Evolutionary conservation across 1,140 invertebrate genomes (phyloP).

Genomic region (Littorina saxatilis): DNA sequence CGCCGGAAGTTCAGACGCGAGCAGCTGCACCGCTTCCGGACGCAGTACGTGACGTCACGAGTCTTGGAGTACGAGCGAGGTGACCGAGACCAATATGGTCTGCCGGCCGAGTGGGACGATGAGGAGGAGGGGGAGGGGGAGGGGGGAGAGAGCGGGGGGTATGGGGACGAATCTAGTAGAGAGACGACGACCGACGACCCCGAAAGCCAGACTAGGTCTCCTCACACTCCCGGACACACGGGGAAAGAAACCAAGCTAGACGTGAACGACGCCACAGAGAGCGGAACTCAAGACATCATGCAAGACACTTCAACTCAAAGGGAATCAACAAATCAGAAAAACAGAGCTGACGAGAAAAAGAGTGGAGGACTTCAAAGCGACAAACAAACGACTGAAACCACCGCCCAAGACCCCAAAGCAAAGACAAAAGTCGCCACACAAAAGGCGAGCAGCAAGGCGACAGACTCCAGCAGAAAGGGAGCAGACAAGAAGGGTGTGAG

Average conservation of each 20-base stretch:
- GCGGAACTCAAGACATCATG: no score
- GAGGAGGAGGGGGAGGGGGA: not conserved
- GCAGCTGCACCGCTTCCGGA: constrained; percentile 57
- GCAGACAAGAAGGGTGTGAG: no score
- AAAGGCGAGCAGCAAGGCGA: not conserved
- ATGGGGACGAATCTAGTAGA: no score
- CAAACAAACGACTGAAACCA: not conserved
- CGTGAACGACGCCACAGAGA: no score
- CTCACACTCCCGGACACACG: no score
- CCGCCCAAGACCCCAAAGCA: not conserved
- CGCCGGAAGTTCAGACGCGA: constrained; percentile 59
- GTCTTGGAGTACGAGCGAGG: constrained; percentile 60
- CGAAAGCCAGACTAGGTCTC: no score
- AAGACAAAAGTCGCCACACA: not conserved
- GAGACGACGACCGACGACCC: no score
- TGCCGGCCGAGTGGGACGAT: constrained; percentile 50
- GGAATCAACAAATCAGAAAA: not conserved
- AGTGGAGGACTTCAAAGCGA: not conserved
- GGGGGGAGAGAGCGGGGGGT: no score
- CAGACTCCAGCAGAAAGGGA: not conserved
- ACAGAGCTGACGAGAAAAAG: not conserved
- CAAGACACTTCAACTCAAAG: not conserved
- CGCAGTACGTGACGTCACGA: constrained; percentile 63
- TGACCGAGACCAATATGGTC: constrained; percentile 58
- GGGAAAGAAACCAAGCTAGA: no score